Evolutionary conservation across 2,797 vertebrate species (phyloP).

Genomic region (Antrozous pallidus): DNA sequence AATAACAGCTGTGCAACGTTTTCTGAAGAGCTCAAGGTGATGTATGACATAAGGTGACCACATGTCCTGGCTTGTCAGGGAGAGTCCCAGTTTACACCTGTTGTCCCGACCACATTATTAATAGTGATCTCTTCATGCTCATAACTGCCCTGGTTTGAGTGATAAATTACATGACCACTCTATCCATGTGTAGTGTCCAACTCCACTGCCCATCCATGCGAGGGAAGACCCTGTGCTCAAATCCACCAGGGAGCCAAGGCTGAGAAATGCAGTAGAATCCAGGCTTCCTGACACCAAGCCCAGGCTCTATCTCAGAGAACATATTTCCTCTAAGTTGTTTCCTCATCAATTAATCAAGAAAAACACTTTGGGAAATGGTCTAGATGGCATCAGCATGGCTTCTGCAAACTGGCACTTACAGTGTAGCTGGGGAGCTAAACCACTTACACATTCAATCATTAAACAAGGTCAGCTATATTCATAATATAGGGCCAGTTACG

Average conservation of each 20-base stretch:
- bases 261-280: background rate
- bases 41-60: slow-evolving; percentile 46
- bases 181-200: fast-evolving
- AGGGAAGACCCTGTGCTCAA: background rate
- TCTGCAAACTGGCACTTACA: background rate
- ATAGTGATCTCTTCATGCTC: background rate
- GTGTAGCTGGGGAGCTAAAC: background rate
- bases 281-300: slow-evolving; percentile 19
- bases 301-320: slow-evolving; percentile 4
- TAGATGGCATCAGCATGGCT: background rate
- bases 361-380: background rate
- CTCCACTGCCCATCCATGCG: fast-evolving
- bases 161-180: background rate
- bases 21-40: slow-evolving; percentile 52
- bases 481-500: background rate
- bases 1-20: slow-evolving; percentile 48
- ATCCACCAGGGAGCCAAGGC: background rate
- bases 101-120: slow-evolving; percentile 27
- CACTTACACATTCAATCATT: background rate
- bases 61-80: slow-evolving; percentile 30
- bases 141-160: background rate
- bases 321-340: slow-evolving; percentile 47
- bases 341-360: slow-evolving; percentile 41
- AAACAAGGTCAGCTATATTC: background rate
- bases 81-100: slow-evolving; percentile 39